A percentile compares a stretch with the other conserved stretches of the same genome.
Evolutionary conservation across 2,797 vertebrate genomes (phyloP).

Genomic region (Ceryle rudis): DNA sequence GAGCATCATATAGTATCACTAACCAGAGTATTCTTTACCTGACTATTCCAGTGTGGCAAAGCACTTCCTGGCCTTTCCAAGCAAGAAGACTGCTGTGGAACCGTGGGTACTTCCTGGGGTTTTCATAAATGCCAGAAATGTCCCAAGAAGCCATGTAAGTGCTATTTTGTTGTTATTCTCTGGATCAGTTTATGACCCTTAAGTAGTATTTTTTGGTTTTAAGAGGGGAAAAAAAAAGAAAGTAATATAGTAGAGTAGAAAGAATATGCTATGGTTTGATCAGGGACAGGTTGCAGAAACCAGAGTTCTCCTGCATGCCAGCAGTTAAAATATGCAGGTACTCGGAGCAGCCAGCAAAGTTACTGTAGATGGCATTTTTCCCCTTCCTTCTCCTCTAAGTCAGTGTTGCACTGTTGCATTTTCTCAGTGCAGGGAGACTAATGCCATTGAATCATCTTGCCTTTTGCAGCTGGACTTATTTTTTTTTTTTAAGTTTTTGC

Average conservation of each 20-base stretch:
- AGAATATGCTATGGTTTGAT: not conserved
- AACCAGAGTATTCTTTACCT: slow-evolving; percentile 65
- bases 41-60: slow-evolving; percentile 92
- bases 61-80: slow-evolving; percentile 95
- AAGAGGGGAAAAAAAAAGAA: too few relatives aligned
- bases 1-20: not conserved
- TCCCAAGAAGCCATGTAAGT: slow-evolving; percentile 92
- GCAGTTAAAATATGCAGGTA: not conserved
- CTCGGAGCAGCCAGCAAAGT: not conserved
- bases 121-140: slow-evolving; percentile 98
- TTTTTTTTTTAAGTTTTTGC: not conserved
- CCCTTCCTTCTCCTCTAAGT: not conserved
- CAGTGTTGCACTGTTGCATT: not conserved
- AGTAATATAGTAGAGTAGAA: not conserved
- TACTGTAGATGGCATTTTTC: not conserved
- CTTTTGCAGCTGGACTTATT: not conserved
- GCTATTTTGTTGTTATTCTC: slow-evolving; percentile 33
- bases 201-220: not conserved
- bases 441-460: slow-evolving; percentile 34
- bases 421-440: not conserved
- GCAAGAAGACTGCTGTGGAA: slow-evolving; percentile 96
- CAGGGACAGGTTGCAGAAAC: not conserved
- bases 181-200: not conserved
- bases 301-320: not conserved
- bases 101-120: slow-evolving; percentile 96